Evolutionary conservation across 1,140 invertebrate species (phyloP), one percentile per base, ranked within the genome.

Genomic region (Temnothorax nylanderi): DNA sequence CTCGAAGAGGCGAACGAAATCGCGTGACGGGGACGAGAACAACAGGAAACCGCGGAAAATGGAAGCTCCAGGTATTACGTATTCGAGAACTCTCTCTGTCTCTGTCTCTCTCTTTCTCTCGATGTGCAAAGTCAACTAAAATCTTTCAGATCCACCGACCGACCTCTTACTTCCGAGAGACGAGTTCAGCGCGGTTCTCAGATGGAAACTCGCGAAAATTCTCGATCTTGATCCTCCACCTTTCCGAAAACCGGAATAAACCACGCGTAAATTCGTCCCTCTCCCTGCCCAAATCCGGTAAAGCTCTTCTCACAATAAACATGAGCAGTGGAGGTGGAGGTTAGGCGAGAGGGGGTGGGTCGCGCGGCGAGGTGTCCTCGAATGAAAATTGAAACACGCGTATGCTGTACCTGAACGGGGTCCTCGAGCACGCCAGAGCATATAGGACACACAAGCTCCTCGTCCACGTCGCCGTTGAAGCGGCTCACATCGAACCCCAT

Each of bases 401-500:
- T n/a, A 6, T 54, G 11, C 21, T 54, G 18, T 96, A 98, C 98
- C 97, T 99, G 98, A 62, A 99, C 95, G 56, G 98, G 98, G 93
- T 99, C 98, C 92, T 99, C 98, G 47, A 99, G 94, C 81, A 99
- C 98, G 88, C 97, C 97, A 77, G 98, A 98, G 95, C 98, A 99
- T 95, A 99, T 99, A 82, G 98, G 97, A 94, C 98, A 99, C 71
- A 99, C 96, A 44, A 99, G 96, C 96, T 99, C 98, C 96, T 99
- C 98, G 94, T 99, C 98, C 78, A 99, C 98, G 94, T 98, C 97
- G 91, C 98, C 98, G 96, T 98, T 97, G 96, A 99, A 99, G 91
- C 98, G 96, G 95, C 96, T 97, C 60, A 98, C 96, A 95, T 99
- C 98, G 96, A 97, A 98, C 91, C 98, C 98, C 98, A 99, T 99